Percentiles rank a stretch among this genome's conserved stretches.
Conservation (phyloP, 1,140 invertebrate species). For the Caligus rogercresseyi region DNA sequence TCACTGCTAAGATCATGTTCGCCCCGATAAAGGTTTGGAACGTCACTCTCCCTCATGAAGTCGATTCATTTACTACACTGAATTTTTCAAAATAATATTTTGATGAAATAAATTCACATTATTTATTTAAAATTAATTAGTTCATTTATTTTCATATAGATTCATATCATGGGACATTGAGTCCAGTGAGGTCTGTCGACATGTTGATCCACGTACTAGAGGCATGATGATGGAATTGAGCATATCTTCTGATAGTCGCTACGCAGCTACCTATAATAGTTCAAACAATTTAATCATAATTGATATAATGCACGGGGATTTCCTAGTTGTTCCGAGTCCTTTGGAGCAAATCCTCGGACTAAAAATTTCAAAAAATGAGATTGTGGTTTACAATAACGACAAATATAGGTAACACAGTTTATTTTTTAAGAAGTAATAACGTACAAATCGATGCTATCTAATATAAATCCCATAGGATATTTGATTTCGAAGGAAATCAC, state of each 20-base stretch:
- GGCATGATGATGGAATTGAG: slow-evolving; percentile 76
- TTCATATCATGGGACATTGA: slow-evolving; percentile 94
- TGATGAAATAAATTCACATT: too few species aligned
- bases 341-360: slow-evolving; percentile 1
- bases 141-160: slow-evolving; percentile 87
- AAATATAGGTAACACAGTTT: not conserved
- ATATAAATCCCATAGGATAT: not conserved
- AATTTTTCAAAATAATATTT: not conserved
- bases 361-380: not conserved
- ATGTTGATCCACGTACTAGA: slow-evolving; percentile 76
- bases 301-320: slow-evolving; percentile 14
- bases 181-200: slow-evolving; percentile 72
- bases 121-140: not conserved
- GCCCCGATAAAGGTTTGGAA: not conserved
- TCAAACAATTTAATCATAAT: slow-evolving; percentile 11
- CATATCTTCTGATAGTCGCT: slow-evolving; percentile 3
- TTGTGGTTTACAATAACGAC: slow-evolving; percentile 5
- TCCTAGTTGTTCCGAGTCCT: not conserved
- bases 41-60: slow-evolving; percentile 15
- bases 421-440: not conserved
- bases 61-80: slow-evolving; percentile 7
- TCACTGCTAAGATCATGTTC: not conserved
- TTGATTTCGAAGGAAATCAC: slow-evolving; percentile 4
- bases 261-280: slow-evolving; percentile 17
- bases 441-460: not conserved